Conservation (phyloP, 2,888 invertebrate genomes). For the Drosophila setosimentum region DNA sequence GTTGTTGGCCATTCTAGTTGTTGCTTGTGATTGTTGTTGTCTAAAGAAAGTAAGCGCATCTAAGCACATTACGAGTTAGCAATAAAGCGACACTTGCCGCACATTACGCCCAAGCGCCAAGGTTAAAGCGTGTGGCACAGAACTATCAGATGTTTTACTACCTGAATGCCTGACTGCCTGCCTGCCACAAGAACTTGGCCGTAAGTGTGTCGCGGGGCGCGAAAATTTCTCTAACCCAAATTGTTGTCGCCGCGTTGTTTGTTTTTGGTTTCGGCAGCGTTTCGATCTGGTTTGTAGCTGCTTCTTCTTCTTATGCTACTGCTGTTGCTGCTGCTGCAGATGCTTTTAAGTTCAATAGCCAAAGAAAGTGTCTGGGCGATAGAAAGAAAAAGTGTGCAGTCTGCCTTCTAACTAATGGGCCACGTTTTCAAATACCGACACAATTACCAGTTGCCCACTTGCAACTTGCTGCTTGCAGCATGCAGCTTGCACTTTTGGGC, state of each 20-base stretch:
- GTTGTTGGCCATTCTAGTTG: constrained; percentile 39
- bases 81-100: constrained; percentile 64
- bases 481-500: constrained; percentile 13
- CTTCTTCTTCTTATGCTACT: constrained; percentile 12
- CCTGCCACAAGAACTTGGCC: constrained; percentile 67
- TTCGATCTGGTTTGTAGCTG: constrained; percentile 56
- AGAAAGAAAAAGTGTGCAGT: constrained; percentile 76
- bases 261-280: constrained; percentile 45
- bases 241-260: constrained; percentile 55
- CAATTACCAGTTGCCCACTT: constrained; percentile 31
- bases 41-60: constrained; percentile 78
- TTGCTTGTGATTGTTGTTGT: constrained; percentile 17
- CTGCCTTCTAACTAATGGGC: constrained; percentile 43
- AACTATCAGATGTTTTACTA: constrained; percentile 41
- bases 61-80: constrained; percentile 71
- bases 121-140: constrained; percentile 77
- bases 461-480: background rate
- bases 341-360: constrained; percentile 78
- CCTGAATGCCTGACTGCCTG: background rate
- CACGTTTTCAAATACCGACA: constrained; percentile 33
- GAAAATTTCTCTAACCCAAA: constrained; percentile 79
- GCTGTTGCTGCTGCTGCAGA: constrained; percentile 40
- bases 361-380: constrained; percentile 74
- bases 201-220: constrained; percentile 72
- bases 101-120: constrained; percentile 76